Evolutionary conservation across 30 jellyfish, hydroid and myxozoan genomes (phyloP).

Genomic region (Clytia hemisphaerica): DNA sequence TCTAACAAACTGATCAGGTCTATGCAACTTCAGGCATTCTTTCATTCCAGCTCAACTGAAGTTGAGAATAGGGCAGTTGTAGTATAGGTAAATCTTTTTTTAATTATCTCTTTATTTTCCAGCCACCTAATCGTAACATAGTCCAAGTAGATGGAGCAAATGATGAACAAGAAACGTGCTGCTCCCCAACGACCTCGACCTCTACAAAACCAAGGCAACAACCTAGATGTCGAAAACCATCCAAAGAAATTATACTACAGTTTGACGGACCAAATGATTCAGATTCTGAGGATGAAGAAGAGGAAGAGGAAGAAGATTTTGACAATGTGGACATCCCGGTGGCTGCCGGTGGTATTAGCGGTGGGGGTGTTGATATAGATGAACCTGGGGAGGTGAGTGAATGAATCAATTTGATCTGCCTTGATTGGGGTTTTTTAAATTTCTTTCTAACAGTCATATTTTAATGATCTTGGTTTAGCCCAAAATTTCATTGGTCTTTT

Average conservation of each 20-base stretch:
- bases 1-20: too few relatives aligned
- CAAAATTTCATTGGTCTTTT: too few relatives aligned
- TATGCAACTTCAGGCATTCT: too few relatives aligned
- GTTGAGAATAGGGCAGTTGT: too few relatives aligned
- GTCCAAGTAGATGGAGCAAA: slow-evolving; percentile 30
- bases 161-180: not conserved
- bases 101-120: not conserved
- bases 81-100: not conserved
- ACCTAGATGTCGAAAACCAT: not conserved
- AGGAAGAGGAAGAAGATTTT: slow-evolving; percentile 63
- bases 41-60: too few relatives aligned
- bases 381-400: slow-evolving; percentile 50
- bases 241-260: slow-evolving; percentile 41
- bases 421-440: not conserved
- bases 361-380: slow-evolving; percentile 49
- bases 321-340: slow-evolving; percentile 69
- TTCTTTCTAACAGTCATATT: not conserved
- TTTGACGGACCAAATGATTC: slow-evolving; percentile 91
- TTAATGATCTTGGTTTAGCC: too few relatives aligned
- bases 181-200: not conserved
- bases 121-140: too few relatives aligned
- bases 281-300: slow-evolving; percentile 64
- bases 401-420: not conserved
- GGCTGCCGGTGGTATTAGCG: slow-evolving; percentile 35
- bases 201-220: slow-evolving; percentile 65